Percentiles rank a stretch among this genome's conserved stretches.
Evolutionary conservation across 1,140 invertebrate species (phyloP).

Genomic region (Drosophila tsacasi): DNA sequence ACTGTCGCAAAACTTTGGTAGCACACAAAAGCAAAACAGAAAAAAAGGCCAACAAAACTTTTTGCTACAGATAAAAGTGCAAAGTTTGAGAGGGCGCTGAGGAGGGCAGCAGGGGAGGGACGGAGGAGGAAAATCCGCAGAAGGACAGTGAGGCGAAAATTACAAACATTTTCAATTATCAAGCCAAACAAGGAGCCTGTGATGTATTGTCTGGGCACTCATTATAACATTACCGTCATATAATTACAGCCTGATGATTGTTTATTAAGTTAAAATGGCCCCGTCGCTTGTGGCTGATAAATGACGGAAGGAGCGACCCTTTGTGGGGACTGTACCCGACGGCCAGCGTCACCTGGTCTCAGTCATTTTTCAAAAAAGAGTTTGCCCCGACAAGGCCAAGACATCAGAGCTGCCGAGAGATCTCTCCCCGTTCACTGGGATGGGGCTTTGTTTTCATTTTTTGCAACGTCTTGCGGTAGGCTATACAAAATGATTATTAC

Average conservation of each 20-base stretch:
- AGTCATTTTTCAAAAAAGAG: slow-evolving; percentile 68
- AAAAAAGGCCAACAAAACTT: slow-evolving; percentile 71
- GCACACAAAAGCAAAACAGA: slow-evolving; percentile 27
- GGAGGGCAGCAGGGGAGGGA: slow-evolving; percentile 5
- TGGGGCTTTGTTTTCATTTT: slow-evolving; percentile 25
- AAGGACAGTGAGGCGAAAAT: slow-evolving; percentile 69
- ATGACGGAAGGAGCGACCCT: slow-evolving; percentile 43
- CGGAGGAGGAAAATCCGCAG: background rate
- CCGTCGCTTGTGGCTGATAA: slow-evolving; percentile 55
- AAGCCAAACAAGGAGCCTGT: slow-evolving; percentile 66
- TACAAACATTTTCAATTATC: slow-evolving; percentile 84
- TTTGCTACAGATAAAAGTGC: slow-evolving; percentile 78
- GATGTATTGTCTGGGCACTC: slow-evolving; percentile 79
- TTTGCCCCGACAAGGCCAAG: slow-evolving; percentile 35
- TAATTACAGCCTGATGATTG: slow-evolving; percentile 80
- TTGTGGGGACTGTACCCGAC: slow-evolving; percentile 58
- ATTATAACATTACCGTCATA: slow-evolving; percentile 76
- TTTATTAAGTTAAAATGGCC: slow-evolving; percentile 77
- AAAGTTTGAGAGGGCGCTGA: slow-evolving; percentile 58
- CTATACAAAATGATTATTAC: slow-evolving; percentile 23
- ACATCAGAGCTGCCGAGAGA: background rate
- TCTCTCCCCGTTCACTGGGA: background rate
- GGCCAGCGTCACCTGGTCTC: slow-evolving; percentile 49
- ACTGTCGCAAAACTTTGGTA: slow-evolving; percentile 78
- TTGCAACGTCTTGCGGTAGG: slow-evolving; percentile 52